Conservation (phyloP, 2,797 vertebrate genomes). For the Nyctalus aviator region DNA sequence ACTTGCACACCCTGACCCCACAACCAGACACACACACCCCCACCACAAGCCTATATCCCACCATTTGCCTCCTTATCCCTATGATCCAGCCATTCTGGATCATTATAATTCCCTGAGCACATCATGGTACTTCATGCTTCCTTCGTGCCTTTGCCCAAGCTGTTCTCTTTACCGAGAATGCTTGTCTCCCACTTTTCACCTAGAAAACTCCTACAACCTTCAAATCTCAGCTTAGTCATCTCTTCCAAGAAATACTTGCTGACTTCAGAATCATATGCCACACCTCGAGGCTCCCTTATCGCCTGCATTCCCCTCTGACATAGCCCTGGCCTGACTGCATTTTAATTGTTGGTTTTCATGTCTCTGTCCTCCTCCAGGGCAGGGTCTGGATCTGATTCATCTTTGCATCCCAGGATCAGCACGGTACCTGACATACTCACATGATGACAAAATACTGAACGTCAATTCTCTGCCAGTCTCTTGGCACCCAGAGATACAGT, state of each 20-base stretch:
- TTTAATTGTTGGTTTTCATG: background rate
- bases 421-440: background rate
- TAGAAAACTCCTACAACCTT: background rate
- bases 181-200: background rate
- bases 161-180: background rate
- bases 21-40: background rate
- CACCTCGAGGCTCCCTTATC: background rate
- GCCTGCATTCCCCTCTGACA: background rate
- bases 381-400: background rate
- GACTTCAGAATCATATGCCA: background rate
- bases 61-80: background rate
- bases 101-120: background rate
- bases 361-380: background rate
- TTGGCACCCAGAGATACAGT: background rate
- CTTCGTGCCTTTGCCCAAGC: background rate
- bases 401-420: background rate
- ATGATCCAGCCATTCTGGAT: background rate
- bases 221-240: background rate
- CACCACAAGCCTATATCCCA: background rate
- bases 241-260: conserved; percentile 6
- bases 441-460: background rate
- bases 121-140: background rate
- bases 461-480: background rate
- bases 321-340: background rate
- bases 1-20: background rate